Evolutionary conservation across 2,888 invertebrate genomes (phyloP).

Genomic region (Alviniconcha strummeri): DNA sequence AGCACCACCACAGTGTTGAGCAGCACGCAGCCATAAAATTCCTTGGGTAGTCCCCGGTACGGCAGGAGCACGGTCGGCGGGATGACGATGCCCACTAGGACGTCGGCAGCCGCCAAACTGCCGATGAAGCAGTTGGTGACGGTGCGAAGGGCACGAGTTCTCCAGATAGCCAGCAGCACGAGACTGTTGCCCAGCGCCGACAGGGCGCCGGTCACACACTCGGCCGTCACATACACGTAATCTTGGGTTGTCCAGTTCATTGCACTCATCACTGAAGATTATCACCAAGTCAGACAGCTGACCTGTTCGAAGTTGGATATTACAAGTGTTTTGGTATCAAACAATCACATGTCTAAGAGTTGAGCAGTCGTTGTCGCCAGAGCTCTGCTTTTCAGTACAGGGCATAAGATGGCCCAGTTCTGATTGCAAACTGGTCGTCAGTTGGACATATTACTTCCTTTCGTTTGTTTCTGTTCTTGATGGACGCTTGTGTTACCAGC

Average conservation of each 20-base stretch:
- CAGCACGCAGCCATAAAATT: conserved; percentile 65
- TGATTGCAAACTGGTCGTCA: too few species aligned
- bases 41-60: conserved; percentile 54
- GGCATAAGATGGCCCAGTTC: too few species aligned
- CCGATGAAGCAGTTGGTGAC: conserved; percentile 66
- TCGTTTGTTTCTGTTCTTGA: too few species aligned
- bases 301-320: too few species aligned
- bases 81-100: conserved; percentile 63
- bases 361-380: too few species aligned
- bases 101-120: conserved; percentile 64
- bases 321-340: too few species aligned
- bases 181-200: conserved; percentile 58
- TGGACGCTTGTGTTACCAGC: too few species aligned
- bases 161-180: conserved; percentile 58
- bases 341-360: too few species aligned
- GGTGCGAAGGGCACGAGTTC: conserved; percentile 55
- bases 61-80: conserved; percentile 60
- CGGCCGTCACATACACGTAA: conserved; percentile 56
- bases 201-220: conserved; percentile 55
- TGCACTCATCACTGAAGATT: neutral
- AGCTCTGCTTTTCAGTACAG: too few species aligned
- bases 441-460: too few species aligned
- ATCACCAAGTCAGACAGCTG: neutral
- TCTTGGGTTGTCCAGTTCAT: conserved; percentile 6
- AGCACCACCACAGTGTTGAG: conserved; percentile 67